Conservation (phyloP, 2,888 invertebrate genomes). For the Platynereis dumerilii region DNA sequence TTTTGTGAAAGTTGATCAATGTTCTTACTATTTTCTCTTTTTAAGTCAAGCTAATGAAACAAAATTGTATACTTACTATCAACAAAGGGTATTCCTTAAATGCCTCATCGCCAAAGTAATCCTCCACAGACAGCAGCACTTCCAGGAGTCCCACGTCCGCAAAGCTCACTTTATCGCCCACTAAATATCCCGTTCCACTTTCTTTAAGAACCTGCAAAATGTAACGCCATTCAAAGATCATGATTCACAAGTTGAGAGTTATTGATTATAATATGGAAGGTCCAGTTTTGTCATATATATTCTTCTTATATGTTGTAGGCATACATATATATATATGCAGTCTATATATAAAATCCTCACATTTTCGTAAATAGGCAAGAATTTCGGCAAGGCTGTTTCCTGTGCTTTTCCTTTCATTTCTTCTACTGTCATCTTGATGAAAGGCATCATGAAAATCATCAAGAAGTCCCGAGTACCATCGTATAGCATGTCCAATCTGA, state of each 20-base stretch:
- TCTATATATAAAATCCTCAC: no score
- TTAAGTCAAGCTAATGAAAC: no score
- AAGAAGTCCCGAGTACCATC: constrained; percentile 36
- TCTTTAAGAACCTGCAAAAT: constrained; percentile 21
- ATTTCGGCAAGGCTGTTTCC: no score
- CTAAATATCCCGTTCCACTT: constrained; percentile 30
- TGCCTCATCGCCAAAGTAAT: constrained; percentile 27
- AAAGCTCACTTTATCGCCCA: constrained; percentile 26
- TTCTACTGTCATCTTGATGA: constrained; percentile 24
- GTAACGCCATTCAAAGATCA: neutral
- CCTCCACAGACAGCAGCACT: constrained; percentile 23
- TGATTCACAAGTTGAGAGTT: no score
- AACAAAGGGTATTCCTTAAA: constrained; percentile 12
- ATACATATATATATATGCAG: no score
- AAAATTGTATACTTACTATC: no score
- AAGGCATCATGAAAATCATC: constrained; percentile 19
- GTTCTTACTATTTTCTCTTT: no score
- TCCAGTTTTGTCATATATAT: no score
- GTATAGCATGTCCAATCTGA: constrained; percentile 34
- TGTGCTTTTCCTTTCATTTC: neutral
- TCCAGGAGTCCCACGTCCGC: constrained; percentile 36
- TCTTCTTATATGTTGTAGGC: no score
- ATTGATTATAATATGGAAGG: no score
- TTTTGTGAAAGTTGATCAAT: no score
- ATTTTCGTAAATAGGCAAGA: no score